A percentile compares a stretch with the other conserved stretches of the same genome.
These are phyloP conservation scores for Volucella inanis DNA, from an alignment of 2,888 invertebrate species.

Conservation along the genomic window DNA sequence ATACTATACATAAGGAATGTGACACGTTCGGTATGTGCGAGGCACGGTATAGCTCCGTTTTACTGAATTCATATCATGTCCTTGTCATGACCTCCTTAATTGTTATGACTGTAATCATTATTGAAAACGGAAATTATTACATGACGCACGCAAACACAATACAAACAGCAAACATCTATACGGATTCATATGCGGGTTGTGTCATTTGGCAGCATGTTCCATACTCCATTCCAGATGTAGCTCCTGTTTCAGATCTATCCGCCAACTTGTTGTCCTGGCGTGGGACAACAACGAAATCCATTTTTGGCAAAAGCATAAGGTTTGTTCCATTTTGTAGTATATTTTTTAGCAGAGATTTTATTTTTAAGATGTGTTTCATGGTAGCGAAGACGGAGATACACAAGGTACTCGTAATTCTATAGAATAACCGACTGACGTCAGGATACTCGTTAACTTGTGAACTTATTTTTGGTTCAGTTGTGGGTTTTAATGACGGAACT, in stretches of 20 bases:
- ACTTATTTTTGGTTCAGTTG: not conserved
- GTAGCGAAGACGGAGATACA: not conserved
- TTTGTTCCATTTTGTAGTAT: not conserved
- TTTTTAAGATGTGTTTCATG: not conserved
- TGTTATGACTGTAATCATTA: slow-evolving; percentile 47
- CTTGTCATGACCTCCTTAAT: slow-evolving; percentile 53
- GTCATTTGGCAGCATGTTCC: slow-evolving; percentile 21
- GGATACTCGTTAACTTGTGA: not conserved
- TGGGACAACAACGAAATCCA: not conserved
- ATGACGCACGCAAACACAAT: slow-evolving; percentile 25
- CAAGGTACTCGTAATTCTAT: not conserved
- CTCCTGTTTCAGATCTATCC: not conserved
- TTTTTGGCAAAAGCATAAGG: not conserved
- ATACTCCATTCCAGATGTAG: not conserved
- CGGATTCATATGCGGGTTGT: not conserved
- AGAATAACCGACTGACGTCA: no score
- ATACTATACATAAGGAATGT: not conserved
- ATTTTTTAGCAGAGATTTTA: not conserved
- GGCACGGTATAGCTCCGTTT: not conserved
- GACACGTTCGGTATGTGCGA: slow-evolving; percentile 4
- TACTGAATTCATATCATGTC: slow-evolving; percentile 38
- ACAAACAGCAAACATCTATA: slow-evolving; percentile 24
- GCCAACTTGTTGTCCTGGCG: slow-evolving; percentile 10
- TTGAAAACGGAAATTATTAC: slow-evolving; percentile 50
- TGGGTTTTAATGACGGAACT: not conserved